A percentile compares a stretch with the other conserved stretches of the same genome.
Evolutionary conservation across 2,797 vertebrate genomes (phyloP).

Genomic region (Hypotaenidia okinawae): DNA sequence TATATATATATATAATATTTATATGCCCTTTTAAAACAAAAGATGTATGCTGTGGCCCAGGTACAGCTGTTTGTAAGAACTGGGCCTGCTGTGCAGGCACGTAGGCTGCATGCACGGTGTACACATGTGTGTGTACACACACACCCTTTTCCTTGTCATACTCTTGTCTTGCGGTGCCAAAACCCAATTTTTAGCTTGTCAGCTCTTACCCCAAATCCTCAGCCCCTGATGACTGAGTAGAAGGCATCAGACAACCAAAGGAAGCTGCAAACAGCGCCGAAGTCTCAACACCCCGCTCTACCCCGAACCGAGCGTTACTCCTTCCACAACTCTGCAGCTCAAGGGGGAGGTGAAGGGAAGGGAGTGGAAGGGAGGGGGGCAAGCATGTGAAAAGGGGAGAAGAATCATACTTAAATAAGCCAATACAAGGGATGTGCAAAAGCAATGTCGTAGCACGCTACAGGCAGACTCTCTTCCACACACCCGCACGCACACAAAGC

Average conservation of each 20-base stretch:
- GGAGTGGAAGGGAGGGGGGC: not conserved
- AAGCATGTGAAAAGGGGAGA: not conserved
- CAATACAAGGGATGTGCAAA: slow-evolving; percentile 69
- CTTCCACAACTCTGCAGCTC: not conserved
- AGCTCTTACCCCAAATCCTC: not conserved
- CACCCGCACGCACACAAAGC: slow-evolving; percentile 51
- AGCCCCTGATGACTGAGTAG: not conserved
- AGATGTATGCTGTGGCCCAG: slow-evolving; percentile 33
- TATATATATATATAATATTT: slow-evolving; percentile 4
- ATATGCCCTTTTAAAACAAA: slow-evolving; percentile 66
- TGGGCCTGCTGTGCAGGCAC: slow-evolving; percentile 56
- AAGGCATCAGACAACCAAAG: not conserved
- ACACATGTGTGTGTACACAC: not conserved
- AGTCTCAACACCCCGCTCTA: not conserved
- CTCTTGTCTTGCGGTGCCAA: slow-evolving; percentile 30
- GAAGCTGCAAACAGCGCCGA: slow-evolving; percentile 55
- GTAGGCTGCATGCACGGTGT: not conserved
- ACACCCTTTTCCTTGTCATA: not conserved
- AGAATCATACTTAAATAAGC: slow-evolving; percentile 45
- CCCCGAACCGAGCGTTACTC: not conserved
- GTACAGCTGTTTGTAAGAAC: not conserved
- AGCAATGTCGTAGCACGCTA: slow-evolving; percentile 58
- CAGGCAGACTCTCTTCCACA: slow-evolving; percentile 50
- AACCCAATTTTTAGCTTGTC: slow-evolving; percentile 18
- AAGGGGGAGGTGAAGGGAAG: not conserved